Conservation (phyloP, 2,888 invertebrate genomes). For the Drymonia ruficornis region DNA sequence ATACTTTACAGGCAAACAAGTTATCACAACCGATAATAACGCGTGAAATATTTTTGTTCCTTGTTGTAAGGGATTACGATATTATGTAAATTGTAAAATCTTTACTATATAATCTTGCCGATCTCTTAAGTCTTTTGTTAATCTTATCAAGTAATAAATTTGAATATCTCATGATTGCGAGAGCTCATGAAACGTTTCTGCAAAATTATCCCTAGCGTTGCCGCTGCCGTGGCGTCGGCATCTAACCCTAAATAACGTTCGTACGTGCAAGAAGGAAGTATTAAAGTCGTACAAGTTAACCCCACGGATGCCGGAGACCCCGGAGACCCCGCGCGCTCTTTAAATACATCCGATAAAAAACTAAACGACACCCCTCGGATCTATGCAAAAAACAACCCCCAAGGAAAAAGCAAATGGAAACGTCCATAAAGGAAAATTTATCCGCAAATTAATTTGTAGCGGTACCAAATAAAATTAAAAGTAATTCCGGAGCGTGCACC, state of each 20-base stretch:
- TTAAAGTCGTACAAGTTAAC: slow-evolving; percentile 78
- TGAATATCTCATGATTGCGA: slow-evolving; percentile 20
- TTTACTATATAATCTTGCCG: no score
- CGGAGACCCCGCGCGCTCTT: slow-evolving; percentile 54
- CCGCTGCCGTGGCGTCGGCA: slow-evolving; percentile 23
- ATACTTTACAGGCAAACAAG: no score
- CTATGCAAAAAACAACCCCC: slow-evolving; percentile 62
- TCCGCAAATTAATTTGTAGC: slow-evolving; percentile 82
- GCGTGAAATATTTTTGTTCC: no score
- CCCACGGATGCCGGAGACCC: slow-evolving; percentile 57
- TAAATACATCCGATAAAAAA: slow-evolving; percentile 84
- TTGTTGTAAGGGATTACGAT: no score
- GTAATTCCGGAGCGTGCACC: slow-evolving; percentile 26
- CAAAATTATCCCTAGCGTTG: slow-evolving; percentile 33
- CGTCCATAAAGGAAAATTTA: slow-evolving; percentile 81
- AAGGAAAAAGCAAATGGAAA: slow-evolving; percentile 62
- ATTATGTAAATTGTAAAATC: no score
- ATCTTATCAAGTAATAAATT: slow-evolving; percentile 3
- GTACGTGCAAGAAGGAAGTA: slow-evolving; percentile 75
- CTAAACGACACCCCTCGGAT: slow-evolving; percentile 70
- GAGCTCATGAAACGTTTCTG: slow-evolving; percentile 26
- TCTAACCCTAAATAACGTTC: slow-evolving; percentile 45
- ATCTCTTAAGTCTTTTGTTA: neutral
- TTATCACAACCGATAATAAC: no score
- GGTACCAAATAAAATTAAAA: slow-evolving; percentile 66